These are phyloP conservation scores for Brenthis ino DNA, from an alignment of 2,888 invertebrate species.

Conservation along the genomic window DNA sequence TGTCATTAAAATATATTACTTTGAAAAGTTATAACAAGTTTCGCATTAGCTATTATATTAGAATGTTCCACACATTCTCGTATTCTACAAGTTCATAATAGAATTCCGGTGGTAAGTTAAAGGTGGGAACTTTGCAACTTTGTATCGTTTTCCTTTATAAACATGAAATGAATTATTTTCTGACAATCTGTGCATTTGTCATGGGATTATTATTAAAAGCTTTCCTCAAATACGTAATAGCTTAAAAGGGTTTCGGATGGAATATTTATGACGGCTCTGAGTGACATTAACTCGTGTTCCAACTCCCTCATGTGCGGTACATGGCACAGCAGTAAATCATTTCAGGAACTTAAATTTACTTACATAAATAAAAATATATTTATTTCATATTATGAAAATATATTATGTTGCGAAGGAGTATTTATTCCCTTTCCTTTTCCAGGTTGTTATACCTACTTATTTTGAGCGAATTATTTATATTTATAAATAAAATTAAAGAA, in stretches of 20 bases:
- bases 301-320: conserved; percentile 59
- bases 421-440: no score
- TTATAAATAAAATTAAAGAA: no score
- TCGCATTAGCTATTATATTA: no score
- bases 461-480: no score
- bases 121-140: not conserved
- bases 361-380: conserved; percentile 8
- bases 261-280: conserved; percentile 68
- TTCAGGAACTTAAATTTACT: conserved; percentile 28
- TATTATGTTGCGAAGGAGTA: no score
- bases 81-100: not conserved
- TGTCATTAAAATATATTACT: no score
- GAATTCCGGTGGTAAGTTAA: not conserved
- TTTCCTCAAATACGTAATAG: conserved; percentile 51
- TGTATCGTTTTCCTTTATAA: conserved; percentile 11
- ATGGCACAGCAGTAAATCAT: conserved; percentile 28
- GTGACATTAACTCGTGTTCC: conserved; percentile 70
- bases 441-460: no score
- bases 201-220: conserved; percentile 29
- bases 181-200: conserved; percentile 27
- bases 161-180: conserved; percentile 8
- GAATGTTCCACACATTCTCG: no score
- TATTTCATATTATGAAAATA: not conserved
- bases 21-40: no score
- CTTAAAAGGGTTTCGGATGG: conserved; percentile 65